phyloP scores from a whole-genome alignment of 2,888 invertebrate genomes.

The Agrypnus murinus region DNA sequence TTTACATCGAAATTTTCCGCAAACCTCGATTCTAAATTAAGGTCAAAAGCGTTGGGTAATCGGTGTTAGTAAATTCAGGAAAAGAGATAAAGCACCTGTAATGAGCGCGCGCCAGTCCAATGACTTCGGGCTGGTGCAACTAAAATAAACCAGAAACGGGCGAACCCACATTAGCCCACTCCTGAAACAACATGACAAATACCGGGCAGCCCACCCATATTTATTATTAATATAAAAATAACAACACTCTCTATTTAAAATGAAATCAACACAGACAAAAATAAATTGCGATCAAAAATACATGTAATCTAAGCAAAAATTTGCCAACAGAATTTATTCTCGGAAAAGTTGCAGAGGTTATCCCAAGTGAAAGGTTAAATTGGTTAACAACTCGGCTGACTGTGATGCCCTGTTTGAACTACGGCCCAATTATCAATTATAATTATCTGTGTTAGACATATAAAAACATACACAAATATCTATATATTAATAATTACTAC shows the following conservation, averaged over 20 bases:
- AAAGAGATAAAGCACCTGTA: constrained; percentile 56
- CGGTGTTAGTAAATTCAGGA: constrained; percentile 49
- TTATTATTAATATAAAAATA: constrained; percentile 39
- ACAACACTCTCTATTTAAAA: constrained; percentile 31
- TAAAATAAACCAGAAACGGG: constrained; percentile 51
- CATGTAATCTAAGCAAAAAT: constrained; percentile 10
- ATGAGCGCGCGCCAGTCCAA: constrained; percentile 54
- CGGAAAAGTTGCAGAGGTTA: constrained; percentile 33
- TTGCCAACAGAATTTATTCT: constrained; percentile 30
- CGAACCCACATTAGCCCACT: constrained; percentile 46
- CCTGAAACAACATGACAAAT: constrained; percentile 39
- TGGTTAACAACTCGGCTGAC: constrained; percentile 29
- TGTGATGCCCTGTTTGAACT: constrained; percentile 38
- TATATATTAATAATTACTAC: constrained; percentile 16
- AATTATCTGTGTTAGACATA: constrained; percentile 44
- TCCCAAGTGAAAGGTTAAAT: constrained; percentile 43
- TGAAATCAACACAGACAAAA: constrained; percentile 23
- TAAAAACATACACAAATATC: constrained; percentile 29
- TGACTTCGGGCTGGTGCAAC: constrained; percentile 52
- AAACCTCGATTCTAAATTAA: constrained; percentile 23
- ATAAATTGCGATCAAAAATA: constrained; percentile 20
- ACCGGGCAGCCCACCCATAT: constrained; percentile 36
- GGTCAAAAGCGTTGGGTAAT: constrained; percentile 35
- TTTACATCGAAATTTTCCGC: not conserved
- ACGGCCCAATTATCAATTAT: constrained; percentile 30